A percentile compares a stretch with the other conserved stretches of the same genome.
Evolutionary conservation across 2,888 invertebrate species (phyloP).

Genomic region (Eucera pruinosa): DNA sequence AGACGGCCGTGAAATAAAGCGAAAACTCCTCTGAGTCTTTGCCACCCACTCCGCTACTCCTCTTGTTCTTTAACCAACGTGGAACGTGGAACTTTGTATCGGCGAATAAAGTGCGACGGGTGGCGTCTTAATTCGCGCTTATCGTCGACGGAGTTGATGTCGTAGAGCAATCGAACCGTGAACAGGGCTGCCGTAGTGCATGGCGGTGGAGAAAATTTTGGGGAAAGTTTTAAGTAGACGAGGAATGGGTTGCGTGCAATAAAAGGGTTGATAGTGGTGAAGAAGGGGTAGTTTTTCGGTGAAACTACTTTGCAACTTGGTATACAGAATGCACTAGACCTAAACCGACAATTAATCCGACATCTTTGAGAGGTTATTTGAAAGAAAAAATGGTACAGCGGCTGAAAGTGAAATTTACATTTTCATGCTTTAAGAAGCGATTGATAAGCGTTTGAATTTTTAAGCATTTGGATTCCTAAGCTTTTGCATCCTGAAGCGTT

Average conservation of each 20-base stretch:
- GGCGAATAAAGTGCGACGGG: constrained; percentile 44
- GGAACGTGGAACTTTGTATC: constrained; percentile 52
- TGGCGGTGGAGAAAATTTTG: constrained; percentile 25
- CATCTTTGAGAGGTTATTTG: too few relatives aligned
- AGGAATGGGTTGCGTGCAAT: not conserved
- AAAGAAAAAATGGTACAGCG: too few relatives aligned
- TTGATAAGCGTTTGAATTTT: too few relatives aligned
- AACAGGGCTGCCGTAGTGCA: not conserved
- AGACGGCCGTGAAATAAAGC: constrained; percentile 71
- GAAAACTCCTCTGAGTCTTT: constrained; percentile 57
- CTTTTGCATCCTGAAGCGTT: too few relatives aligned
- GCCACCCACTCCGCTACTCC: constrained; percentile 2
- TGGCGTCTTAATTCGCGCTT: constrained; percentile 52
- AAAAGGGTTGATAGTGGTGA: not conserved
- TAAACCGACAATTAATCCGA: too few relatives aligned
- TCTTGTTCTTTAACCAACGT: constrained; percentile 19
- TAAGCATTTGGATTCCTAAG: too few relatives aligned
- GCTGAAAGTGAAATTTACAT: too few relatives aligned
- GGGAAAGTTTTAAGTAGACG: constrained; percentile 12
- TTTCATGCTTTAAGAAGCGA: too few relatives aligned
- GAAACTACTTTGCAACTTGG: not conserved
- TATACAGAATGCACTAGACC: too few relatives aligned
- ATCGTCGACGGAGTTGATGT: constrained; percentile 40
- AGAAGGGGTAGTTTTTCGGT: not conserved
- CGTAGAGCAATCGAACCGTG: constrained; percentile 1